A percentile compares a stretch with the other conserved stretches of the same genome.
These are phyloP conservation scores for Corythornis cristatus DNA, from an alignment of 2,113 vertebrate species.

Conservation along the genomic window DNA sequence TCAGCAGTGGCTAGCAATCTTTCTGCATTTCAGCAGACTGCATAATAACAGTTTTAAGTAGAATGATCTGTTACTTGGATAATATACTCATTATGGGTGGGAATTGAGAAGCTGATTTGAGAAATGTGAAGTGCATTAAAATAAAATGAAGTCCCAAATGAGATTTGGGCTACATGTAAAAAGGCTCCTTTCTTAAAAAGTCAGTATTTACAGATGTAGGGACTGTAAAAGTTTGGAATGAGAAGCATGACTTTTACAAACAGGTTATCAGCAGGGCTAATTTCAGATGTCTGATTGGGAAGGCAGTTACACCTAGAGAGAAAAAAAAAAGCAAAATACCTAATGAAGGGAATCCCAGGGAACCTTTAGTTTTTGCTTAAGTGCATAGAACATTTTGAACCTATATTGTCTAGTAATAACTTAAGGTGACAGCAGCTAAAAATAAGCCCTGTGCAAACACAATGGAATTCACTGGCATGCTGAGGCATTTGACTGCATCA, in stretches of 20 bases:
- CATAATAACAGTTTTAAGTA: neutral
- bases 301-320: neutral
- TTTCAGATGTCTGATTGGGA: neutral
- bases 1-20: neutral
- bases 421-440: conserved; percentile 22
- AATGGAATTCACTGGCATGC: neutral
- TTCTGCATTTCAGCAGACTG: neutral
- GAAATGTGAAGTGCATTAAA: conserved; percentile 18
- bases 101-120: conserved; percentile 32
- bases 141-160: neutral
- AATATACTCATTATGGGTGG: neutral
- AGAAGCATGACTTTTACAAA: neutral
- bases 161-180: neutral
- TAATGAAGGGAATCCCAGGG: neutral
- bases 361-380: neutral
- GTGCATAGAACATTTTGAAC: neutral
- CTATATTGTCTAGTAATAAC: neutral
- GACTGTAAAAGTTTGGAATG: neutral
- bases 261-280: neutral
- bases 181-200: neutral
- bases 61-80: neutral
- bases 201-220: neutral
- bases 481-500: neutral
- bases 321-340: neutral
- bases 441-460: neutral